Percentiles rank a stretch among this genome's conserved stretches.
phyloP scores from a whole-genome alignment of 2,888 invertebrate genomes.

The Agonum fuliginosum region DNA sequence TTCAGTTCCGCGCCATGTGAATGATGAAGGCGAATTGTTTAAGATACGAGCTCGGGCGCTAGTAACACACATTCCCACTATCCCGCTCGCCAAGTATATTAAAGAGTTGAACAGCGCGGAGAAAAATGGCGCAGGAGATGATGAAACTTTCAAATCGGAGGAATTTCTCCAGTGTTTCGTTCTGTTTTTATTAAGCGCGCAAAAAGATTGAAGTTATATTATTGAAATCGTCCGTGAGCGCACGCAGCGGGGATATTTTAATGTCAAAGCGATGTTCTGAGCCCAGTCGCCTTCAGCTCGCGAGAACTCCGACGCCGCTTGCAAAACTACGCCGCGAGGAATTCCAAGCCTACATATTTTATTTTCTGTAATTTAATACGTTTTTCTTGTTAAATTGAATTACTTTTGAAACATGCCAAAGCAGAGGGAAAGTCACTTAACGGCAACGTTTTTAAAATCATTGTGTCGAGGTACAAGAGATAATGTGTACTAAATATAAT shows the following conservation, averaged over 20 bases:
- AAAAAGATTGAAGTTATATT: slow-evolving; percentile 54
- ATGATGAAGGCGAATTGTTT: slow-evolving; percentile 53
- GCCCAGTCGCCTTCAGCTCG: background rate
- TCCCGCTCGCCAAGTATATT: slow-evolving; percentile 48
- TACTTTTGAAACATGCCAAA: background rate
- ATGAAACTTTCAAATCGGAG: slow-evolving; percentile 52
- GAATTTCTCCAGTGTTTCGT: slow-evolving; percentile 40
- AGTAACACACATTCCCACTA: slow-evolving; percentile 43
- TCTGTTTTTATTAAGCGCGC: slow-evolving; percentile 48
- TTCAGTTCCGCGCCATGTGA: slow-evolving; percentile 46
- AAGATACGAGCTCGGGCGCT: slow-evolving; percentile 35
- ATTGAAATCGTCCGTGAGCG: slow-evolving; percentile 43
- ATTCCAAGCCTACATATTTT: slow-evolving; percentile 20
- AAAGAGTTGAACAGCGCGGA: slow-evolving; percentile 35
- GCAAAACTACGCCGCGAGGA: slow-evolving; percentile 27
- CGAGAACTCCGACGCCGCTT: slow-evolving; percentile 6
- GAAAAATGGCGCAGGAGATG: slow-evolving; percentile 47
- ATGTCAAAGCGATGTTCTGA: slow-evolving; percentile 36
- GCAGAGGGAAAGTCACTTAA: background rate
- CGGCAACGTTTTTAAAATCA: background rate
- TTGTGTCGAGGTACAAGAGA: too few species aligned
- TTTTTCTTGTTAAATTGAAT: slow-evolving; percentile 35
- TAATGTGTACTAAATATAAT: too few species aligned
- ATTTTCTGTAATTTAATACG: slow-evolving; percentile 37
- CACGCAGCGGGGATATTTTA: slow-evolving; percentile 44